Conservation (phyloP, 2,113 vertebrate genomes). For the Natator depressus region DNA sequence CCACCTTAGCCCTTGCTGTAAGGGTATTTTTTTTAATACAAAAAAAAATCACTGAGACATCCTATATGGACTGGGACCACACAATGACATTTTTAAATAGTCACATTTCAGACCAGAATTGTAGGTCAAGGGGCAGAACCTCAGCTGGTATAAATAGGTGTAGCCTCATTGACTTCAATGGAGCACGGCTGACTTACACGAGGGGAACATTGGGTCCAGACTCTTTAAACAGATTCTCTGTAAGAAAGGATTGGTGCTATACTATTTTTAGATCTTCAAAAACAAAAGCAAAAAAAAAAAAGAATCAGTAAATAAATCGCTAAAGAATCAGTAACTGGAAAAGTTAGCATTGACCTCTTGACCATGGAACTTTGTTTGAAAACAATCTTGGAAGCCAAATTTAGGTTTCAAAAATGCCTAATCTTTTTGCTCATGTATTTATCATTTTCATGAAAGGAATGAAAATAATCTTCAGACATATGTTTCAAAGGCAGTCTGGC, state of each 20-base stretch:
- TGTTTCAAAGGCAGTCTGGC: background rate
- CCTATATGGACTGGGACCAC: background rate
- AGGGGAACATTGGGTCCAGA: rapidly evolving
- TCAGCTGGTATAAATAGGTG: background rate
- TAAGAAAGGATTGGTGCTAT: background rate
- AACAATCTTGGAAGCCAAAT: background rate
- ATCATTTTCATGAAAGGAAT: background rate
- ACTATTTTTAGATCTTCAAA: background rate
- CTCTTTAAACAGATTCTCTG: background rate
- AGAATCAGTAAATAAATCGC: background rate
- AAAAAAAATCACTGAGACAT: background rate
- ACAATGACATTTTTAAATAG: background rate
- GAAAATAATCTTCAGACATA: background rate
- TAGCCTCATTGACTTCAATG: background rate
- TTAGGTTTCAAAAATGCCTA: background rate
- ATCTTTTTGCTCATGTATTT: rapidly evolving
- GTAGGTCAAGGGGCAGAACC: rapidly evolving
- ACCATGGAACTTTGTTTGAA: background rate
- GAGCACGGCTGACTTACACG: background rate
- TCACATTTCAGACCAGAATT: background rate
- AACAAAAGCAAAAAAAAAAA: background rate
- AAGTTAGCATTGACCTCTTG: background rate
- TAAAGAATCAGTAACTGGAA: background rate
- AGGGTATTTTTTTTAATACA: background rate
- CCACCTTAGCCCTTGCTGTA: background rate